phyloP scores from a whole-genome alignment of 2,888 invertebrate species.

The Ichneumoninae sp. region DNA sequence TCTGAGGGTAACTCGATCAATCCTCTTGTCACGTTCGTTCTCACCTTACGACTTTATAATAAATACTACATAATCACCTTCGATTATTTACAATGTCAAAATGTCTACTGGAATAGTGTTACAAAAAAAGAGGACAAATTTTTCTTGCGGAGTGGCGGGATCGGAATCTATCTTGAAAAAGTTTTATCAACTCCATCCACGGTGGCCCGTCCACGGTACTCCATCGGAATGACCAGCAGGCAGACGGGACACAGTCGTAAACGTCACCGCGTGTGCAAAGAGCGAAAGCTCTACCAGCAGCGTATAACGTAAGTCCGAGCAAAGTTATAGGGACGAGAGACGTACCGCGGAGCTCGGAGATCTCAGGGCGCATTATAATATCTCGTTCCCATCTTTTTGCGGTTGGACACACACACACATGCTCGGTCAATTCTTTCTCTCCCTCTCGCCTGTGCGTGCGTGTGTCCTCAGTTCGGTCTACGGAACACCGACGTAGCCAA shows the following conservation, averaged over 20 bases:
- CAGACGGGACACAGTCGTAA: conserved; percentile 39
- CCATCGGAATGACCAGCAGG: conserved; percentile 4
- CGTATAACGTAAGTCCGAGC: conserved; percentile 29
- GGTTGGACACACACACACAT: conserved; percentile 40
- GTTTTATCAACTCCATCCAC: conserved; percentile 14
- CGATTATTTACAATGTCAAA: conserved; percentile 20
- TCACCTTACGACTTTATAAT: conserved; percentile 22
- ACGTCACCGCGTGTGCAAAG: conserved; percentile 33
- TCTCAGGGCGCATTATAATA: conserved; percentile 60
- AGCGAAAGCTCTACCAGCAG: conserved; percentile 34
- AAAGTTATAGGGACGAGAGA: conserved; percentile 19
- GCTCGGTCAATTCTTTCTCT: conserved; percentile 24
- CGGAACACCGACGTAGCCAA: conserved; percentile 42
- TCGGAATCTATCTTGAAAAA: conserved; percentile 1
- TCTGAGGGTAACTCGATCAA: conserved; percentile 21
- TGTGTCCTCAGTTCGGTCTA: conserved; percentile 36
- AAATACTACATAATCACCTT: not conserved
- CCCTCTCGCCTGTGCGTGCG: conserved; percentile 7
- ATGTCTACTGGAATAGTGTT: not conserved
- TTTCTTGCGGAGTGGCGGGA: not conserved
- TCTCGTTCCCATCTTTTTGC: conserved; percentile 68
- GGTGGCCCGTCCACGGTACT: not conserved
- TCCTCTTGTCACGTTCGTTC: conserved; percentile 31
- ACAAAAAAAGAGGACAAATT: not conserved
- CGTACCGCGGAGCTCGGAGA: conserved; percentile 11